Base-by-base conservation (phyloP, 2,888 invertebrate genomes). In the Baccha elongata region DNA sequence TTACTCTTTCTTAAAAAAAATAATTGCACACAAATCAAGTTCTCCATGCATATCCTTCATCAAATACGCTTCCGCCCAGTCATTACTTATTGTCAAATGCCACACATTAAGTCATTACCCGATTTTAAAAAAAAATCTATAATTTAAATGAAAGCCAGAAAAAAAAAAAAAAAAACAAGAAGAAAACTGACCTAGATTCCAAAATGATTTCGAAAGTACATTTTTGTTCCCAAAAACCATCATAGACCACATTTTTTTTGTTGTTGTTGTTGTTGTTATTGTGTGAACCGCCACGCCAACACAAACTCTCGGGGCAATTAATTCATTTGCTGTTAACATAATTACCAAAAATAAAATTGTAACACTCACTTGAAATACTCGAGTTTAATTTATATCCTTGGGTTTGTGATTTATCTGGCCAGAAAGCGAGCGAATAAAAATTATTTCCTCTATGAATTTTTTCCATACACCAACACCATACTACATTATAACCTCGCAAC, bases 331-430 rank as follows among this genome's bases (percentile, higher is more conserved):
- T 78, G 83, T 83, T 83, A 78, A 83, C 83, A 83, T 83, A 78
- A 78, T 83, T 78, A 78, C 78, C 72, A 78, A 83, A 83, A 83
- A 83, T 83, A 83, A 83, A 83, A 83, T 73, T 78, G 78, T 72
- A 83, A 68, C 83, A 83, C 83, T 83, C 72, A 78, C 83, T 83
- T 42, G 78, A 23, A 69, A 52, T 55, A 78, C 78, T 83, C 78
- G 83, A 83, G 76, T 68, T 72, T 68, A 78, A 83, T 83, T 83
- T 83, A 83, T 78, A 83, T 78, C 78, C 78, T 69, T 76, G 53
- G 50, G 64, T 58, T 44, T 17, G 78, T 83, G 83, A 83, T 83
- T 83, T 83, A 83, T 83, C 68, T 78, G 29, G 64, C 55, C 62
- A 72, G 37, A 64, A 55, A 23, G 11, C 23, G 53, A 50, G 46